These are phyloP conservation scores for Pagetopsis macropterus DNA, from an alignment of 2,797 vertebrate species.

Conservation along the genomic window DNA sequence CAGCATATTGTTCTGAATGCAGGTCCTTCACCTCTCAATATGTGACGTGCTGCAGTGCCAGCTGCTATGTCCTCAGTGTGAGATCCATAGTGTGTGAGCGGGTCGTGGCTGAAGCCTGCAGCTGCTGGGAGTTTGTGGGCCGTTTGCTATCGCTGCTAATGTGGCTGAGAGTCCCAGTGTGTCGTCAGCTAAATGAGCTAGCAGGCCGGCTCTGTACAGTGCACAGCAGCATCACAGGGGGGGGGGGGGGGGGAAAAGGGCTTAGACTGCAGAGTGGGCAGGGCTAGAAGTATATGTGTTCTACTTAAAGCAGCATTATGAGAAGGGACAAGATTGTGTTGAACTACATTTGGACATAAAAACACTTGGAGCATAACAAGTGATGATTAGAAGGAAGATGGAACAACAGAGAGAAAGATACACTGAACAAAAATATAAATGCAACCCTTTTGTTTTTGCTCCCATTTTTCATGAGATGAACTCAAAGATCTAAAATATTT, in stretches of 20 bases:
- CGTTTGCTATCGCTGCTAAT: conserved; percentile 36
- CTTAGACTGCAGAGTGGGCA: conserved; percentile 73
- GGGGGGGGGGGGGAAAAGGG: conserved; percentile 13
- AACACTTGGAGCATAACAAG: neutral
- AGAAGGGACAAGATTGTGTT: conserved; percentile 3
- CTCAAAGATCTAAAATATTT: too few species aligned
- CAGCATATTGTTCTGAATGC: conserved; percentile 49
- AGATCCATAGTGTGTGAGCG: conserved; percentile 41
- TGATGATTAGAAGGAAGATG: conserved; percentile 1
- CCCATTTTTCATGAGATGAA: too few species aligned
- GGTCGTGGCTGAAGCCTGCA: conserved; percentile 31
- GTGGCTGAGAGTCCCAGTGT: conserved; percentile 42
- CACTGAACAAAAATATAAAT: too few species aligned
- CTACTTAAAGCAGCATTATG: conserved; percentile 60
- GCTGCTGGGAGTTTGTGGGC: conserved; percentile 24
- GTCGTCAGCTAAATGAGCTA: conserved; percentile 67
- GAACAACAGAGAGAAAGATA: neutral
- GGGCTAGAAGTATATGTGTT: conserved; percentile 47
- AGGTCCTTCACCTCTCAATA: conserved; percentile 57
- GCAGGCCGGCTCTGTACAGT: conserved; percentile 57
- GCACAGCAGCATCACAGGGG: conserved; percentile 54
- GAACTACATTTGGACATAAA: conserved; percentile 6
- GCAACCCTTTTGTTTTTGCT: too few species aligned
- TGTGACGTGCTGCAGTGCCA: conserved; percentile 53
- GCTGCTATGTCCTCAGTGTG: conserved; percentile 44